phyloP scores from a whole-genome alignment of 1,140 invertebrate genomes.

The Drosophila kurseongensis region DNA sequence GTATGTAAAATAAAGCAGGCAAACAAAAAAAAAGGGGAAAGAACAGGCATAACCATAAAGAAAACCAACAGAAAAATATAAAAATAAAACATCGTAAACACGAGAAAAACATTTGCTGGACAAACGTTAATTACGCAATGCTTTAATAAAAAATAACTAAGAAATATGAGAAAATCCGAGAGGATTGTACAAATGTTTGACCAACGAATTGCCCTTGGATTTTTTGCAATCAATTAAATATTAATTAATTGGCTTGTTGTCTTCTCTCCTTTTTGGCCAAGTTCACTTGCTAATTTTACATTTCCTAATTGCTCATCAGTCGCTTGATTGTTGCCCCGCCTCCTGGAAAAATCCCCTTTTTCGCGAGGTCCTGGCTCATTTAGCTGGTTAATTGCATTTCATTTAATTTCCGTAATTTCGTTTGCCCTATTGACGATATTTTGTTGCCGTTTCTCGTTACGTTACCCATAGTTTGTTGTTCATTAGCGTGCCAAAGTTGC shows the following conservation, averaged over 20 bases:
- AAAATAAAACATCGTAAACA: slow-evolving; percentile 35
- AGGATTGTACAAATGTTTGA: background rate
- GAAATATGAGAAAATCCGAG: background rate
- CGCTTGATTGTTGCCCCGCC: slow-evolving; percentile 51
- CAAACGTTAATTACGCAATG: slow-evolving; percentile 67
- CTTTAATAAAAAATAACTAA: background rate
- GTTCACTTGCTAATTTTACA: slow-evolving; percentile 53
- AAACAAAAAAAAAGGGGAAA: background rate
- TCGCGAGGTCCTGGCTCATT: slow-evolving; percentile 43
- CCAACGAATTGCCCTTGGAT: slow-evolving; percentile 22
- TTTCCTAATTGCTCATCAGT: slow-evolving; percentile 75
- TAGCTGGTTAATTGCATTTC: slow-evolving; percentile 76
- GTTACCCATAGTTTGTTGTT: slow-evolving; percentile 55
- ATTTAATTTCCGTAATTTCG: slow-evolving; percentile 53
- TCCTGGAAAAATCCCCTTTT: background rate
- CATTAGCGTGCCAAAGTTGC: slow-evolving; percentile 68
- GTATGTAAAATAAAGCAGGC: slow-evolving; percentile 36
- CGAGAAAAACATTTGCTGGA: slow-evolving; percentile 66
- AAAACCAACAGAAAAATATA: slow-evolving; percentile 31
- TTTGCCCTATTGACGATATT: slow-evolving; percentile 55
- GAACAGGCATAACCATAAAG: slow-evolving; percentile 31
- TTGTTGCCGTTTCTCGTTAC: slow-evolving; percentile 37
- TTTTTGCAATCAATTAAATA: slow-evolving; percentile 74
- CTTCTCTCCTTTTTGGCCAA: slow-evolving; percentile 4
- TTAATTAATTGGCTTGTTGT: slow-evolving; percentile 66